These are phyloP conservation scores for Etheostoma cragini DNA, from an alignment of 2,113 vertebrate species.

Conservation along the genomic window DNA sequence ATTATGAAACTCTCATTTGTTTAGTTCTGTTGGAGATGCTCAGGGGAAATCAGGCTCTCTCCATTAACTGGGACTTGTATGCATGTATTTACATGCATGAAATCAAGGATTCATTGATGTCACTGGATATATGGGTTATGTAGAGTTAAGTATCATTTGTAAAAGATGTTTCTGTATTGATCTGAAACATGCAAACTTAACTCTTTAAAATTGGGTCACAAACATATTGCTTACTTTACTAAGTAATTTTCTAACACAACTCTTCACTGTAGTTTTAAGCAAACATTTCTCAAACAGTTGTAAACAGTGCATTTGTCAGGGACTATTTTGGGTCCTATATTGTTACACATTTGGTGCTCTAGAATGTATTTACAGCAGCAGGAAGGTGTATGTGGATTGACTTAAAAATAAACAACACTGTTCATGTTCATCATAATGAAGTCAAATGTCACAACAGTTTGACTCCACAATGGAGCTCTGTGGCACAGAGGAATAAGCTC, in stretches of 20 bases:
- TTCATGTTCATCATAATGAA: constrained; percentile 14
- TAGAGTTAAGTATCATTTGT: constrained; percentile 52
- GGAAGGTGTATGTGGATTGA: neutral
- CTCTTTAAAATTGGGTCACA: neutral
- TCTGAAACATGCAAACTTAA: constrained; percentile 17
- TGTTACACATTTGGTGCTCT: neutral
- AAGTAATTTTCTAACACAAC: neutral
- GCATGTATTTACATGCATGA: constrained; percentile 52
- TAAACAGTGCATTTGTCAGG: neutral
- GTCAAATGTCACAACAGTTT: constrained; percentile 26
- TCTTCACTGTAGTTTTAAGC: neutral
- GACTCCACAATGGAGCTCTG: neutral
- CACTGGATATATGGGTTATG: constrained; percentile 32
- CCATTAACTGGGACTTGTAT: constrained; percentile 45
- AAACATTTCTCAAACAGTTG: neutral
- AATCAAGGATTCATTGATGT: constrained; percentile 56
- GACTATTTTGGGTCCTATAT: neutral
- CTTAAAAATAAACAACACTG: constrained; percentile 18
- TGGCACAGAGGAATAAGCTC: neutral
- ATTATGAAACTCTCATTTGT: constrained; percentile 65
- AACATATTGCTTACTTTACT: neutral
- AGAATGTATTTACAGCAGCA: neutral
- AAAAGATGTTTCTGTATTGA: constrained; percentile 33
- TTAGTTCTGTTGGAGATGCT: constrained; percentile 51
- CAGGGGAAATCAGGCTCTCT: constrained; percentile 67